These are phyloP conservation scores for Sphaeramia orbicularis DNA, from an alignment of 2,797 vertebrate species.

Conservation along the genomic window DNA sequence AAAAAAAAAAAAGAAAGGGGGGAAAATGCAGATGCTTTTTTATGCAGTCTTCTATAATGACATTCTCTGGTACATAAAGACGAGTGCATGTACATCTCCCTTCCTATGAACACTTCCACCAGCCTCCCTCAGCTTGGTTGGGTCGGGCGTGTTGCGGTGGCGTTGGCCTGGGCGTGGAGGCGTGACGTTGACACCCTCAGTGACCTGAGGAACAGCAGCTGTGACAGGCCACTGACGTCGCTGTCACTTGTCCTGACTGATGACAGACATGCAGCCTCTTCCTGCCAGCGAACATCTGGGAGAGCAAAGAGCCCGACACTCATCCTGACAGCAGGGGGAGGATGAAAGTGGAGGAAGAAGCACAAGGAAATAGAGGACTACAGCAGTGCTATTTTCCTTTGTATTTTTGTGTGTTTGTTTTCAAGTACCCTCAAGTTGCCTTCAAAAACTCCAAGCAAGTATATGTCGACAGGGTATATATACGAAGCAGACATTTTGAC, in stretches of 20 bases:
- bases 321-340: constrained; percentile 50
- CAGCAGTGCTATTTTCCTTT: constrained; percentile 4
- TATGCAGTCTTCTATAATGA: neutral
- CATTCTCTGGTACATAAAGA: too few species aligned
- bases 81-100: neutral
- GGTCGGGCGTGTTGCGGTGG: neutral
- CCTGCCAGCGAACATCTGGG: constrained; percentile 73
- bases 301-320: constrained; percentile 57
- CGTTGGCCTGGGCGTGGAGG: neutral
- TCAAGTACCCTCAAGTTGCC: neutral
- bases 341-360: constrained; percentile 21
- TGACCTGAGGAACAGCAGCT: constrained; percentile 74
- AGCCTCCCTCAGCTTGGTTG: neutral
- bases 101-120: neutral
- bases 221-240: constrained; percentile 69
- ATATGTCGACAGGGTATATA: neutral
- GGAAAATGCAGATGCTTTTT: neutral
- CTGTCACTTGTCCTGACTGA: constrained; percentile 77
- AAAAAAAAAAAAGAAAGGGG: neutral
- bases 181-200: constrained; percentile 45
- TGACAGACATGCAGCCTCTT: constrained; percentile 71
- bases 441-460: neutral
- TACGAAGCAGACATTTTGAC: neutral
- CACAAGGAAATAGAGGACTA: constrained; percentile 14
- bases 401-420: neutral